A percentile compares a stretch with the other conserved stretches of the same genome.
Evolutionary conservation across 2,797 vertebrate species (phyloP).

Genomic region (Helicolenus hilgendorfi): DNA sequence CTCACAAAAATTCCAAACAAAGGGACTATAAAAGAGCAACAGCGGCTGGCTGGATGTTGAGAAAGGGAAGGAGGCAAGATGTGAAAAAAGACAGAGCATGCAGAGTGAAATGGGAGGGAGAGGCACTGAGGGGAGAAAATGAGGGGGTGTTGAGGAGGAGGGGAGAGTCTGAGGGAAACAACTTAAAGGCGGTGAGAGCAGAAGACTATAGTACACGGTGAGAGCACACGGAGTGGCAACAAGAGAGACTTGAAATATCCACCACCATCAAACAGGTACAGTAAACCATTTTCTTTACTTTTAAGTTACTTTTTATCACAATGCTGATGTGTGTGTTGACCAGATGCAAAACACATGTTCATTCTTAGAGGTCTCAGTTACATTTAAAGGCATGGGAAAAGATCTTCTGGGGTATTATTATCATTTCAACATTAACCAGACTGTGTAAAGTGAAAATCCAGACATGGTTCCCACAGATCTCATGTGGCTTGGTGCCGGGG

Average conservation of each 20-base stretch:
- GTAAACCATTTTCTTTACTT: conserved; percentile 29
- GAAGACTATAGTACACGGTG: conserved; percentile 44
- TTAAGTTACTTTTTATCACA: background rate
- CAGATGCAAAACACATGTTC: background rate
- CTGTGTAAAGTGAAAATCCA: background rate
- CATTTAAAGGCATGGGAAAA: background rate
- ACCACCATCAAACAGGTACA: conserved; percentile 70
- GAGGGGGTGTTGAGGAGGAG: conserved; percentile 78
- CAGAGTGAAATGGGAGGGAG: conserved; percentile 51
- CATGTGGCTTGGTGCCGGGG: conserved; percentile 51
- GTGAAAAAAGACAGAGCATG: conserved; percentile 38
- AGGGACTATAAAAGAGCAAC: conserved; percentile 18
- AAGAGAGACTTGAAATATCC: conserved; percentile 1
- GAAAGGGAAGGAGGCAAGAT: conserved; percentile 27
- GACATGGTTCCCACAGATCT: conserved; percentile 64
- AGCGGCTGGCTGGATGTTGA: conserved; percentile 27
- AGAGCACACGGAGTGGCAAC: conserved; percentile 35
- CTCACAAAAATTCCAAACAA: conserved; percentile 45
- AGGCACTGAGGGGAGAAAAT: conserved; percentile 57
- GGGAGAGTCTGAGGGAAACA: conserved; percentile 57
- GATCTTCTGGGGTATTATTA: background rate
- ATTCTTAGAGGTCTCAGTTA: background rate
- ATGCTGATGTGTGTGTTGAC: background rate
- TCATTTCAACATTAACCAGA: background rate
- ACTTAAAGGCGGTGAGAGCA: conserved; percentile 68